phyloP scores from a whole-genome alignment of 2,888 invertebrate species.

The Criorhina ranunculi region DNA sequence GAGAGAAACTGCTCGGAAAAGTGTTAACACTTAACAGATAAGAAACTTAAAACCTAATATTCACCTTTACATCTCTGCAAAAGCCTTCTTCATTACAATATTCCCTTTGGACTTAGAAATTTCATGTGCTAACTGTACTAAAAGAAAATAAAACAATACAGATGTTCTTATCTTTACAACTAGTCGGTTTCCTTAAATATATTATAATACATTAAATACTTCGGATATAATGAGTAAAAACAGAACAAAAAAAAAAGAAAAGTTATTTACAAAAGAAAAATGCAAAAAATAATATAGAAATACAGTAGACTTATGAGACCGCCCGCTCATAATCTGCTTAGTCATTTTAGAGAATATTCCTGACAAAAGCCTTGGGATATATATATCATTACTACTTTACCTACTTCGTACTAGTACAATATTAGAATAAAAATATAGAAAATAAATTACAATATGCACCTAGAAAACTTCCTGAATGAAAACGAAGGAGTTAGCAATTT shows the following conservation, averaged over 20 bases:
- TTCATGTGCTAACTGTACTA: constrained; percentile 6
- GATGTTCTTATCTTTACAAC: constrained; percentile 32
- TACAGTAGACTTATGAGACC: constrained; percentile 41
- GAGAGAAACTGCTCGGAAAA: no score
- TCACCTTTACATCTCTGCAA: not conserved
- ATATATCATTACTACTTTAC: constrained; percentile 25
- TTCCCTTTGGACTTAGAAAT: constrained; percentile 6
- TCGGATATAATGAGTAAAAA: constrained; percentile 24
- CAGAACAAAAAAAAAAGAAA: constrained; percentile 5
- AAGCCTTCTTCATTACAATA: not conserved
- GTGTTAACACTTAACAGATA: no score
- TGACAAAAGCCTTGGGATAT: constrained; percentile 23
- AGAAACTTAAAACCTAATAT: no score
- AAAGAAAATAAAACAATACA: constrained; percentile 5
- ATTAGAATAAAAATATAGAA: constrained; percentile 55
- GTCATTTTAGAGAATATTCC: constrained; percentile 48
- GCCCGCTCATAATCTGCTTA: constrained; percentile 50
- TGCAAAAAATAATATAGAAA: constrained; percentile 11
- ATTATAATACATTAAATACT: constrained; percentile 54
- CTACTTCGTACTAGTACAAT: constrained; percentile 36
- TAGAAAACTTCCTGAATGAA: constrained; percentile 62
- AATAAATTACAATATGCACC: constrained; percentile 72
- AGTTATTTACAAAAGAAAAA: constrained; percentile 66
- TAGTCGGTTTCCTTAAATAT: constrained; percentile 32
- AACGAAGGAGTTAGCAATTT: constrained; percentile 35